Evolutionary conservation across 92 coral and sea anemone genomes (phyloP).

Genomic region (Paramuricea clavata): DNA sequence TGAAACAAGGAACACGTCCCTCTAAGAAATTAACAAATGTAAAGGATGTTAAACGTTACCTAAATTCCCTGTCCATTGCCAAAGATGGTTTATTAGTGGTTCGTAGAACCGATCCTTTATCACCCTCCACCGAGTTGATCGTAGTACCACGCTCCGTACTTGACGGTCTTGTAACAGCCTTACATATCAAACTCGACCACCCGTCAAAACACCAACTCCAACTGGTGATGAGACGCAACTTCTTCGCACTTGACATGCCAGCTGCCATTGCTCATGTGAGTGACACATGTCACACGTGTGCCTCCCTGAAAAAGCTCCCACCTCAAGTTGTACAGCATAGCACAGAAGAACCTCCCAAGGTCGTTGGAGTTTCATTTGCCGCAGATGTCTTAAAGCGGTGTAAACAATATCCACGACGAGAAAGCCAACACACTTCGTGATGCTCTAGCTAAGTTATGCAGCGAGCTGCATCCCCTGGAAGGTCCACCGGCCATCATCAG

Average conservation of each 20-base stretch:
- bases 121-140: conserved; percentile 58
- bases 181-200: conserved; percentile 69
- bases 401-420: conserved; percentile 52
- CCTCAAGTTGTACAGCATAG: conserved; percentile 25
- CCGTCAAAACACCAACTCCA: conserved; percentile 70
- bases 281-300: conserved; percentile 44
- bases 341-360: conserved; percentile 25
- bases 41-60: background rate
- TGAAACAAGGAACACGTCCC: no score
- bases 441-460: conserved; percentile 46
- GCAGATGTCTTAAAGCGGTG: conserved; percentile 27
- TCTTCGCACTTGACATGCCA: conserved; percentile 71
- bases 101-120: background rate
- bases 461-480: background rate
- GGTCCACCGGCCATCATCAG: background rate
- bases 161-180: conserved; percentile 71
- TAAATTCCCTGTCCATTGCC: background rate
- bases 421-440: conserved; percentile 62
- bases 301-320: conserved; percentile 41
- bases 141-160: conserved; percentile 69
- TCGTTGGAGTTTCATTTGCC: conserved; percentile 38
- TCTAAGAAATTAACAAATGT: no score
- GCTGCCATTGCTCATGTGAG: conserved; percentile 42
- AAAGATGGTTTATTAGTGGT: background rate
- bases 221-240: conserved; percentile 64